Conservation (phyloP, 1,140 invertebrate genomes). For the Drosophila busckii region DNA sequence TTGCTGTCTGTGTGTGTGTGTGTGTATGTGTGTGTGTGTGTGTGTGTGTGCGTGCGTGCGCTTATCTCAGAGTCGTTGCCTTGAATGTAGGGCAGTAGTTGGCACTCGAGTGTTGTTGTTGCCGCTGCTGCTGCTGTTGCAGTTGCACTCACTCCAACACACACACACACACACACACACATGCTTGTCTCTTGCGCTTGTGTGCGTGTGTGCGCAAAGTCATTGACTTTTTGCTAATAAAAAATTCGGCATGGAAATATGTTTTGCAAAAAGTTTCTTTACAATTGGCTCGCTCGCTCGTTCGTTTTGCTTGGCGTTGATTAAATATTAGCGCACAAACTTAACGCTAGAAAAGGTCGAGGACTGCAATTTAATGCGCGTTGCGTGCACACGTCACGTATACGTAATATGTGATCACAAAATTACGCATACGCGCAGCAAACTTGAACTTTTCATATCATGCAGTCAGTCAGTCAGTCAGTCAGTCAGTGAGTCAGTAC, state of each 20-base stretch:
- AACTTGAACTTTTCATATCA: no score
- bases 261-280: conserved; percentile 24
- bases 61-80: conserved; percentile 73
- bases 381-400: no score
- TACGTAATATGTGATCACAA: no score
- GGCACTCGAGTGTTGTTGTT: conserved; percentile 62
- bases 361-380: no score
- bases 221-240: conserved; percentile 39
- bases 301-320: conserved; percentile 6
- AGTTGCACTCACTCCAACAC: conserved; percentile 17
- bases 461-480: no score
- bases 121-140: conserved; percentile 27
- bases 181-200: not conserved
- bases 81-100: conserved; percentile 75
- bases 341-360: conserved; percentile 40
- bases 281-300: not conserved
- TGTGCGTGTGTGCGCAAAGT: conserved; percentile 34
- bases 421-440: no score
- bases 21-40: conserved; percentile 7
- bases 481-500: no score
- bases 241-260: conserved; percentile 34
- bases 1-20: conserved; percentile 28
- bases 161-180: conserved; percentile 19
- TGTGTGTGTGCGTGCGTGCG: conserved; percentile 31
- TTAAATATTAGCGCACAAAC: conserved; percentile 33